Base-by-base conservation (phyloP, 2,888 invertebrate genomes). In the Cordilura impudica region DNA sequence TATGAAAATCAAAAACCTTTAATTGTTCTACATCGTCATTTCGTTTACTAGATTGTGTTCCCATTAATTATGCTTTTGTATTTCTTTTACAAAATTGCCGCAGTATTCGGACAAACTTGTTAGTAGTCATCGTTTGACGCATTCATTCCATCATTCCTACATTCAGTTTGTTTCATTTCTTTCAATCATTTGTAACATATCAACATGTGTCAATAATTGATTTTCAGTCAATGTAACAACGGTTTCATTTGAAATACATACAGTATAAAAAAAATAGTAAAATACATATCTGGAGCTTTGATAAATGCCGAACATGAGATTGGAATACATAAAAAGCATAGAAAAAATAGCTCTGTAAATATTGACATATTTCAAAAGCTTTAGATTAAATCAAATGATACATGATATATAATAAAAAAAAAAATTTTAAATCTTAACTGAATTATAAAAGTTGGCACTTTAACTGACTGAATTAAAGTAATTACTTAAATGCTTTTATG, bases 151-250 rank as follows among this genome's bases (percentile, higher is more conserved):
- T 65, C 29, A 12, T 45, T 26, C 16, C 21, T 12, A 16, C 21
- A 61, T 45, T 61, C 14, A 31, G 43, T 54, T 43, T 53, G 16
- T 58, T n/a, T n/a, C n/a, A 49, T 70, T 23, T 63, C 58, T 51
- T 76, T 76, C 65, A 70, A 75, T 69, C 69, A 70, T 63, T 56
- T 49, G 67, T 39, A 69, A 49, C 29, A 63, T 39, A 39, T 70
- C 70, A 53, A 51, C 51, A 67, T 77, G 72, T 72, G 66, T 71
- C 77, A 72, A 72, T 63, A 72, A 72, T 72, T 56, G 63, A 63
- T 49, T 63, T 63, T 56, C 10, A 43, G 19, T 60, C 35, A n/a
- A n/a, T 60, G 45, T 14, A 23, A 60, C 58, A 58, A 58, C 23
- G 49, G 16, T 35, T 58, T 58, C 58, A 56, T 47, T 67, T 56